Conservation (phyloP, 2,113 vertebrate genomes). For the Syrmaticus mikado region DNA sequence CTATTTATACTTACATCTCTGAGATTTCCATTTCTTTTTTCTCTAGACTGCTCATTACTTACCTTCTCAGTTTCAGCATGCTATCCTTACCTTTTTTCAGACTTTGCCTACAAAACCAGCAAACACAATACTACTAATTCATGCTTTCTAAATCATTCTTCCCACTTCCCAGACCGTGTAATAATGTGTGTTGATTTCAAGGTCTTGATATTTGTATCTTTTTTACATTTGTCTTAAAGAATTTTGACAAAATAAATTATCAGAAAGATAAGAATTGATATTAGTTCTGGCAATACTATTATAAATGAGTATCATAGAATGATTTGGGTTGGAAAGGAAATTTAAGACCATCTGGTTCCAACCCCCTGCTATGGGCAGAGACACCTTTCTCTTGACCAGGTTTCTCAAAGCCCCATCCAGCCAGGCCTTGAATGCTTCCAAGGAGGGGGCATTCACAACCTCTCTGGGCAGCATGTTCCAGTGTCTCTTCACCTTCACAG, state of each 20-base stretch:
- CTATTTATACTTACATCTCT: background rate
- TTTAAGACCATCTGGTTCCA: no score
- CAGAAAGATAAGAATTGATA: background rate
- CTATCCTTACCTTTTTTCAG: background rate
- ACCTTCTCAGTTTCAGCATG: background rate
- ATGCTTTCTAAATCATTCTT: background rate
- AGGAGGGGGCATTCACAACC: no score
- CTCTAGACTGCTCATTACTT: background rate
- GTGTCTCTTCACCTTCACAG: no score
- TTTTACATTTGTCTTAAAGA: background rate
- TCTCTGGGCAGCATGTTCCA: no score
- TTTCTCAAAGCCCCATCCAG: no score
- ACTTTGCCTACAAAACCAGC: background rate
- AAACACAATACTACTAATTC: background rate
- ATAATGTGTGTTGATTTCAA: background rate
- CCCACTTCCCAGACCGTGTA: background rate
- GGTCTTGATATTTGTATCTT: background rate
- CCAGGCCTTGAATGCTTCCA: no score
- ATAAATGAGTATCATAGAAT: background rate
- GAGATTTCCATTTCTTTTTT: background rate
- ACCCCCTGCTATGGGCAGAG: no score
- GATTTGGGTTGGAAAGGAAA: no score
- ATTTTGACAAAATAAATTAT: background rate
- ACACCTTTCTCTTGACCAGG: no score
- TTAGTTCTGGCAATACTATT: background rate